A percentile compares a stretch with the other conserved stretches of the same genome.
These are phyloP conservation scores for Kuschelorhynchus macadamiae DNA, from an alignment of 2,888 invertebrate genomes.

Conservation along the genomic window DNA sequence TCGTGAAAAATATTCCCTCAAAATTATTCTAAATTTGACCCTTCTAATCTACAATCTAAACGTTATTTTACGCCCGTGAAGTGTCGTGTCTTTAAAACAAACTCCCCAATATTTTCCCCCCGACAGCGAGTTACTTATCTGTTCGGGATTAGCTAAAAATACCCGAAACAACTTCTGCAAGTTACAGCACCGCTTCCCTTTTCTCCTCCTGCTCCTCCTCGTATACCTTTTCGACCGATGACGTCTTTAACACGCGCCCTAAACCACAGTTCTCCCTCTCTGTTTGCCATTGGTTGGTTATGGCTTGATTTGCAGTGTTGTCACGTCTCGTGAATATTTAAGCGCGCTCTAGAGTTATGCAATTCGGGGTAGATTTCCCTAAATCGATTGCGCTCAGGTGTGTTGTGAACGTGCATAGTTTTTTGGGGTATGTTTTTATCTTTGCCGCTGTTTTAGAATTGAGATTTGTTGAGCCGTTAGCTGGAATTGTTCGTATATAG, in stretches of 20 bases:
- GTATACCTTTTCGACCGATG: conserved; percentile 25
- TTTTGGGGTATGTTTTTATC: too few species aligned
- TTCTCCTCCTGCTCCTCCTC: conserved; percentile 15
- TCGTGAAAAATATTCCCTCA: too few species aligned
- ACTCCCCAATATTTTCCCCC: neutral
- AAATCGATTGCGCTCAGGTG: too few species aligned
- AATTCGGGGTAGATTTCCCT: neutral
- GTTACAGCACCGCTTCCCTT: conserved; percentile 12
- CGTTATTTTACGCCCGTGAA: too few species aligned
- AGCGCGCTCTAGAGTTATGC: neutral
- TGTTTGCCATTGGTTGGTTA: conserved; percentile 26
- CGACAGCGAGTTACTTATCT: conserved; percentile 11
- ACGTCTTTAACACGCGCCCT: conserved; percentile 29
- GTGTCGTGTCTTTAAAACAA: too few species aligned
- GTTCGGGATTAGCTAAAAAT: conserved; percentile 26
- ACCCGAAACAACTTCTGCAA: conserved; percentile 16
- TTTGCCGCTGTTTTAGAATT: too few species aligned
- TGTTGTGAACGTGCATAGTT: too few species aligned
- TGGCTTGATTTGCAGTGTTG: conserved; percentile 20
- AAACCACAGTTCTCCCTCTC: conserved; percentile 34
- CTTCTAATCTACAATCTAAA: too few species aligned
- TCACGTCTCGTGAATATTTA: neutral
- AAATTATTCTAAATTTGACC: too few species aligned
- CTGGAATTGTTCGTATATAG: too few species aligned
- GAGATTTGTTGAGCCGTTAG: too few species aligned